Base-by-base conservation (phyloP, 2,113 vertebrate species). In the Bubalus kerabau region DNA sequence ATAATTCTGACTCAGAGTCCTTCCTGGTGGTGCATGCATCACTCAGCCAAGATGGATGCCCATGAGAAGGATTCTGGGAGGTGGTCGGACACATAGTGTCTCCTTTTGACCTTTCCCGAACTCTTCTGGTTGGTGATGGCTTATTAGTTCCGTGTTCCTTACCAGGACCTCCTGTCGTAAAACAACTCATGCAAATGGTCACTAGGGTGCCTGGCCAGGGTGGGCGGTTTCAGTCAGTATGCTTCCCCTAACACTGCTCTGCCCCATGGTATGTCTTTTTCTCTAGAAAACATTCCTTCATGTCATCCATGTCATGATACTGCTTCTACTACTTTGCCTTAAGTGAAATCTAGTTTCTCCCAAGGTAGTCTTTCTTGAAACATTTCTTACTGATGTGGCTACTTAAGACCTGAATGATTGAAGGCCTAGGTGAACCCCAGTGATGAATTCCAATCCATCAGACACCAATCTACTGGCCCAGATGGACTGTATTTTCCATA, bases 151-250 rank as follows among this genome's bases (percentile, higher is more conserved):
- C 0, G 2, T 40, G 10, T 40, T 40, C 67, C 19, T 40, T 71
- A 40, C 19, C 10, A 40, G 67, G n/a, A 71, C 19, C n/a, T 6
- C 67, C 67, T 71, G n/a, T 71, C 10, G 0, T 13, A 71, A 71
- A 71, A 71, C 67, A 6, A 23, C 67, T 71, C 67, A 13, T 40
- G n/a, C 67, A 71, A 36, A 23, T 71, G 5, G 67, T 71, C 36
- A 36, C n/a, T 71, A 71, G 67, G n/a, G n/a, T 6, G n/a, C n/a
- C 67, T 71, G 67, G 19, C n/a, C 67, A 71, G 67, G 67, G n/a
- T 3, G n/a, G n/a, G 67, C 0, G 5, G n/a, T 40, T 36, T 71
- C 19, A 40, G n/a, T 71, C n/a, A 23, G 1, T 36, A 19, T 40
- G 67, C 67, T 71, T 23, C n/a, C 67, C 19, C 19, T 40, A 23